These are phyloP conservation scores for Drosophila villosipedis DNA, from an alignment of 2,888 invertebrate species.

Conservation along the genomic window DNA sequence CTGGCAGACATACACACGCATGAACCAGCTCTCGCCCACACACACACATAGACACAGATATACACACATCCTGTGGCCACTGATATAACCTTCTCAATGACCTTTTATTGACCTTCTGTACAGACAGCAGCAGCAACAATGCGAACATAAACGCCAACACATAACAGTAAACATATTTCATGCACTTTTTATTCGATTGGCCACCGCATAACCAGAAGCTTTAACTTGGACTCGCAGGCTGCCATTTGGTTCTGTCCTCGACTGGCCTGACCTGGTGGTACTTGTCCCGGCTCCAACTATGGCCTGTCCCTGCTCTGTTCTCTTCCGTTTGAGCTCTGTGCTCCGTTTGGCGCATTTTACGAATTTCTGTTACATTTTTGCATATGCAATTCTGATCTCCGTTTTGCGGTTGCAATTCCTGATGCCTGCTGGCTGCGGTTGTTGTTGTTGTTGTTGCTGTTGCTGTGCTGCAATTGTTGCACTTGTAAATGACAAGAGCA, in stretches of 20 bases:
- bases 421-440: conserved; percentile 46
- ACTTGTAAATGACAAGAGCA: conserved; percentile 69
- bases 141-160: conserved; percentile 68
- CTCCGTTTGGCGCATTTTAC: conserved; percentile 47
- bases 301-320: conserved; percentile 8
- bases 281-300: conserved; percentile 4
- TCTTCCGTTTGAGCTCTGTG: conserved; percentile 2
- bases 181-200: conserved; percentile 70
- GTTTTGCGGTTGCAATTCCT: conserved; percentile 67
- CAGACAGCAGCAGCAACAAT: conserved; percentile 43
- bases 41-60: conserved; percentile 3
- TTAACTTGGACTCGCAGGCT: conserved; percentile 26
- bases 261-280: neutral
- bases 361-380: conserved; percentile 74
- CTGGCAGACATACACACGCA: conserved; percentile 24
- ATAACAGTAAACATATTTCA: conserved; percentile 73
- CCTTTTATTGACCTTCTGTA: conserved; percentile 70
- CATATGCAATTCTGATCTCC: conserved; percentile 75
- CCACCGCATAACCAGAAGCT: conserved; percentile 49
- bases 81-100: conserved; percentile 70
- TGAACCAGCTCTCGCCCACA: conserved; percentile 21
- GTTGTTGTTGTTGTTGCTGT: conserved; percentile 13
- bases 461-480: conserved; percentile 43
- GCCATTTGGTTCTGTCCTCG: neutral
- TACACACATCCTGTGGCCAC: conserved; percentile 29